Evolutionary conservation across 2,888 invertebrate species (phyloP).

Genomic region (Drosophila robusta): DNA sequence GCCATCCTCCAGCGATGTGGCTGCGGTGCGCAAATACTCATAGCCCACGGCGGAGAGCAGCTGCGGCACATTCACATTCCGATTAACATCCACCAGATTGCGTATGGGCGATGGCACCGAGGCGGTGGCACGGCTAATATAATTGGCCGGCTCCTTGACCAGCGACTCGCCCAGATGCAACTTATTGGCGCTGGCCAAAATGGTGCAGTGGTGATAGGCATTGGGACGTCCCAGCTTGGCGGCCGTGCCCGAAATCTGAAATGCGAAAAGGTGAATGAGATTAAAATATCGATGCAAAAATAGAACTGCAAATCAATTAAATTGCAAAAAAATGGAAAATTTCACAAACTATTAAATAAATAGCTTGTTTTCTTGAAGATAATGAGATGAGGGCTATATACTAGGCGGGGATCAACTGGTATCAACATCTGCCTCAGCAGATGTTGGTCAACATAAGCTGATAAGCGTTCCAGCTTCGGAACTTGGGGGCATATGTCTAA

Average conservation of each 20-base stretch:
- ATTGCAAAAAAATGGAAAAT: slow-evolving; percentile 4
- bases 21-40: slow-evolving; percentile 92
- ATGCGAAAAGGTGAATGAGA: not conserved
- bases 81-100: slow-evolving; percentile 92
- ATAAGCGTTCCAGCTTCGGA: not conserved
- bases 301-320: too few species aligned
- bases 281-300: too few species aligned
- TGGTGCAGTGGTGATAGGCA: slow-evolving; percentile 99
- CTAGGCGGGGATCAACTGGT: slow-evolving; percentile 11
- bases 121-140: slow-evolving; percentile 93
- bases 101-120: slow-evolving; percentile 93
- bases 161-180: slow-evolving; percentile 90
- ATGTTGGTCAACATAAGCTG: slow-evolving; percentile 11
- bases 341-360: not conserved
- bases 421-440: slow-evolving; percentile 14
- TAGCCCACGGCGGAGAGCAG: slow-evolving; percentile 93
- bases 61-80: slow-evolving; percentile 89
- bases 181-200: slow-evolving; percentile 95
- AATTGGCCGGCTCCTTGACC: slow-evolving; percentile 91
- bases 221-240: slow-evolving; percentile 94
- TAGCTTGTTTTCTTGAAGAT: not conserved
- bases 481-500: slow-evolving; percentile 41
- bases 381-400: not conserved
- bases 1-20: slow-evolving; percentile 89
- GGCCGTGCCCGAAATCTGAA: slow-evolving; percentile 97